Base-by-base conservation (phyloP, 1,140 invertebrate genomes). In the Oppia nitens region DNA sequence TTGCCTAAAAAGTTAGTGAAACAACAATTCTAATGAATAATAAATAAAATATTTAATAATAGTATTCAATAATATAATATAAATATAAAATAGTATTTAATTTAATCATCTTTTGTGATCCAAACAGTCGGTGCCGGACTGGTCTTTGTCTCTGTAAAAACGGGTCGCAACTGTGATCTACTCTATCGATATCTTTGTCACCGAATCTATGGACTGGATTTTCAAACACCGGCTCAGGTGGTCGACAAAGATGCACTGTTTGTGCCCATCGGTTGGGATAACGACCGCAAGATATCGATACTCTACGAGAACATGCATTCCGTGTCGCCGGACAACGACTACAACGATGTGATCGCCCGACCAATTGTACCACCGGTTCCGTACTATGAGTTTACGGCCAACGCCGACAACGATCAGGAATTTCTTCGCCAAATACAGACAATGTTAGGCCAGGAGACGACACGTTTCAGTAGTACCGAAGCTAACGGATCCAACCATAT, bases 251-350 rank as follows among this genome's bases (percentile, higher is more conserved):
- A 98, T 76, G 89, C 90, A 60, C 89, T 98, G 61, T 85, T 98
- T 69, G 94, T 98, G 85, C 95, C 95, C 57, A 82, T 92, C 64
- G 95, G 95, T 55, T 99, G 95, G 95, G 96, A 99, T 75, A 97
- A 91, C 74, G 84, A 94, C 72, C 97, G 98, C 73, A 99, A 98
- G 77, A 95, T 98, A 70, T 85, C 87, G 69, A 98, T 98, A 74
- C 79, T 98, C 60, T 84, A 92, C 73, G 93, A 98, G 74, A 96
- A 94, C 74, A 84, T 97, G 78, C 85, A 89, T 67, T 81, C 81
- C 28, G 87, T 93, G 24, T 91, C 87, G 73, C 85, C 90, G 9
- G 87, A 92, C 66, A 90, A 94, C 73, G 83, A 87, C 70, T 96
- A 89, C 74, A 81, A 86, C 66, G 87, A 94, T 68, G 79, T 95